Percentiles rank a stretch among this genome's conserved stretches.
phyloP scores from a whole-genome alignment of 2,113 vertebrate genomes.

The Mugil cephalus region DNA sequence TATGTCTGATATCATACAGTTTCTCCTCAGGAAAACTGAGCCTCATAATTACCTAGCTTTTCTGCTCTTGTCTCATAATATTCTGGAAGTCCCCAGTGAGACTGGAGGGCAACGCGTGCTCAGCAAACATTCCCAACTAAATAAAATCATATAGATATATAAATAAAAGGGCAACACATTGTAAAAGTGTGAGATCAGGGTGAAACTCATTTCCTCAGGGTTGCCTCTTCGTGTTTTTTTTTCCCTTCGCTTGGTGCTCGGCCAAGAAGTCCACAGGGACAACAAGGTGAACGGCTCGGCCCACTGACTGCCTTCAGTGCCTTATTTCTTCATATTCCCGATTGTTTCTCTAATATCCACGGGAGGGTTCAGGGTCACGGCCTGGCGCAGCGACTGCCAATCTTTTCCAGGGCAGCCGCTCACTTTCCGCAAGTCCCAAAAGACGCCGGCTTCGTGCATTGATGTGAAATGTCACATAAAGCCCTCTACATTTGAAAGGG shows the following conservation, averaged over 20 bases:
- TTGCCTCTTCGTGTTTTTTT: slow-evolving; percentile 32
- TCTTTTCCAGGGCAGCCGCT: slow-evolving; percentile 43
- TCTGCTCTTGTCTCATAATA: slow-evolving; percentile 6
- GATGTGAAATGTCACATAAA: slow-evolving; percentile 58
- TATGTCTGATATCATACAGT: too few species aligned
- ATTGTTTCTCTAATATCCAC: slow-evolving; percentile 57
- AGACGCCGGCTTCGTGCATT: slow-evolving; percentile 39
- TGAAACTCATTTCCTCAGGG: slow-evolving; percentile 65
- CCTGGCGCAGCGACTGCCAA: slow-evolving; percentile 46
- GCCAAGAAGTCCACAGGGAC: slow-evolving; percentile 56
- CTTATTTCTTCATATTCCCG: slow-evolving; percentile 59
- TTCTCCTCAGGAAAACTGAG: too few species aligned
- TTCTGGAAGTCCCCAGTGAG: slow-evolving; percentile 7
- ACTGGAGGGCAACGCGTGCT: slow-evolving; percentile 24
- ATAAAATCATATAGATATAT: slow-evolving; percentile 18
- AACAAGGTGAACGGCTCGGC: slow-evolving; percentile 53
- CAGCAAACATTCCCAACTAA: slow-evolving; percentile 36
- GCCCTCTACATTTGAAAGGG: not conserved
- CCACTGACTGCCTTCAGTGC: slow-evolving; percentile 41
- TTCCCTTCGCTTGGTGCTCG: not conserved
- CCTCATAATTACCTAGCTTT: not conserved
- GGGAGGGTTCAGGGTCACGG: slow-evolving; percentile 30
- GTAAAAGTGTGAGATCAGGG: slow-evolving; percentile 32
- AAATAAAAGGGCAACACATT: slow-evolving; percentile 22
- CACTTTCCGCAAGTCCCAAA: slow-evolving; percentile 36